A percentile compares a stretch with the other conserved stretches of the same genome.
These are phyloP conservation scores for Lepus europaeus DNA, from an alignment of 2,113 vertebrate species.

Conservation along the genomic window DNA sequence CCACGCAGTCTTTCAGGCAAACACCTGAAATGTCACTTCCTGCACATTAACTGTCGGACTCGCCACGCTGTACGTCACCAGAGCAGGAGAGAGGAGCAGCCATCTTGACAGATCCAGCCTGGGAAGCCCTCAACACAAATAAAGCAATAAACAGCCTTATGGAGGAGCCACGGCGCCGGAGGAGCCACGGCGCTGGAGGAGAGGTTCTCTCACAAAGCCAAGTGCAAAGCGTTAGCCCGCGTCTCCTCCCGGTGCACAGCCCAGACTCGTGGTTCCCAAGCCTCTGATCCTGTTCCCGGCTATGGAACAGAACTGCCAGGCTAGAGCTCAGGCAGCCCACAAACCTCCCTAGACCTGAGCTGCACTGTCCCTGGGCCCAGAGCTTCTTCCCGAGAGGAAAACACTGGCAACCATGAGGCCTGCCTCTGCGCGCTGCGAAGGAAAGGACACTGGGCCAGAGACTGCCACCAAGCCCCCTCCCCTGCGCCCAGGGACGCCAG, in stretches of 20 bases:
- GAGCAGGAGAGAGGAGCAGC: not conserved
- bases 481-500: not conserved
- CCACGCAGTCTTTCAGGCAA: not conserved
- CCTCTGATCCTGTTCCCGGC: not conserved
- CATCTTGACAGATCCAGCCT: not conserved
- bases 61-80: not conserved
- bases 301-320: not conserved
- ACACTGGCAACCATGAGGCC: not conserved
- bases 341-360: not conserved
- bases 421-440: not conserved
- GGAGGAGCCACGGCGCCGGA: no score
- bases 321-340: no score
- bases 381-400: not conserved
- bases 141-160: no score
- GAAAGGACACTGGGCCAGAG: not conserved
- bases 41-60: not conserved
- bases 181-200: no score
- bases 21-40: not conserved
- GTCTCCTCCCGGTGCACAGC: not conserved
- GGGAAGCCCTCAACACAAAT: no score
- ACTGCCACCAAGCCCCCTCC: not conserved
- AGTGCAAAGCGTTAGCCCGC: not conserved
- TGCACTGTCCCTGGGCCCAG: not conserved
- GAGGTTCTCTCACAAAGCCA: not conserved
- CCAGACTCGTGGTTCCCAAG: not conserved